Evolutionary conservation across 2,113 vertebrate genomes (phyloP).

Genomic region (Columba livia): DNA sequence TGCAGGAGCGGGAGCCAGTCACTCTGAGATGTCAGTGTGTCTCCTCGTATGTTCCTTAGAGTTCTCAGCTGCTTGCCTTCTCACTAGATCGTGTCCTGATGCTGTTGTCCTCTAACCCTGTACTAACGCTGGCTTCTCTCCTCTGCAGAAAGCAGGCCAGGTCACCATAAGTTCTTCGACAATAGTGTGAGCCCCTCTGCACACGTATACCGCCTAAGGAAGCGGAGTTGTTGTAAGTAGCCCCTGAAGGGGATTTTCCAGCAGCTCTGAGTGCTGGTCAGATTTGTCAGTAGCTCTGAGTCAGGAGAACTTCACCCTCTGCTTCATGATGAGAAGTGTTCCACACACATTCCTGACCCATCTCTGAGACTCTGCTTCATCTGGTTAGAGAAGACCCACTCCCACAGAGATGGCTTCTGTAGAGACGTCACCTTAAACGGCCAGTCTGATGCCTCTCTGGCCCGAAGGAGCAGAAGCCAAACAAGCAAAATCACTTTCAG

Average conservation of each 20-base stretch:
- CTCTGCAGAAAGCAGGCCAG: slow-evolving; percentile 75
- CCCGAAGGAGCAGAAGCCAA: neutral
- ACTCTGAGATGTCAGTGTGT: neutral
- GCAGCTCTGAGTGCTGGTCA: slow-evolving; percentile 20
- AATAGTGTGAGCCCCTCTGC: slow-evolving; percentile 78
- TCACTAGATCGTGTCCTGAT: neutral
- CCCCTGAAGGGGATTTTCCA: slow-evolving; percentile 17
- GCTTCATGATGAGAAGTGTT: neutral
- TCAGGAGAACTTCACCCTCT: neutral
- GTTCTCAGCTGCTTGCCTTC: neutral
- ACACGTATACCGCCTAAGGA: slow-evolving; percentile 59
- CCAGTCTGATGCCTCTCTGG: neutral
- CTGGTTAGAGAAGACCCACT: neutral
- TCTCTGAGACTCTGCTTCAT: neutral
- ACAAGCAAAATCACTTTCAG: neutral
- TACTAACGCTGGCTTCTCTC: slow-evolving; percentile 71
- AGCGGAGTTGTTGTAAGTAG: slow-evolving; percentile 69
- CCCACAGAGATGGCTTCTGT: neutral
- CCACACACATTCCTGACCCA: neutral
- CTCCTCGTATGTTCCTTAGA: neutral
- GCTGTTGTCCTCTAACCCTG: slow-evolving; percentile 45
- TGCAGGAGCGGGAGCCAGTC: neutral
- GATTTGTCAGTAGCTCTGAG: neutral
- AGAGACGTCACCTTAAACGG: neutral
- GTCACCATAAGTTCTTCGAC: slow-evolving; percentile 79